These are phyloP conservation scores for Pectinophora gossypiella DNA, from an alignment of 1,140 invertebrate species.

Conservation along the genomic window DNA sequence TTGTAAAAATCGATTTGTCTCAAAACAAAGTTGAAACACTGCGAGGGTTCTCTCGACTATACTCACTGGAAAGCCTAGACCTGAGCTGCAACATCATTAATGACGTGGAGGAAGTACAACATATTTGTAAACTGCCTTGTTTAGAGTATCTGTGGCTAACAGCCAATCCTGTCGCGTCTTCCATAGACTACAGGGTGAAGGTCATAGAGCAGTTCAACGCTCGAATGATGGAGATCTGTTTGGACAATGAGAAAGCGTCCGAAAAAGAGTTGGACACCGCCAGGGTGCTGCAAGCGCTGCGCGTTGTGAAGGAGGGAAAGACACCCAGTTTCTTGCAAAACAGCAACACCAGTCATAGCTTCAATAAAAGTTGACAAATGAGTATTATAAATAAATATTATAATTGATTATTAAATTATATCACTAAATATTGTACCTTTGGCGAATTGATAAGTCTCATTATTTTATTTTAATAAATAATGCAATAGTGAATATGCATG, in stretches of 20 bases:
- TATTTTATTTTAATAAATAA: too few species aligned
- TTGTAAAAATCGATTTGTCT: constrained; percentile 90
- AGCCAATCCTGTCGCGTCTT: constrained; percentile 91
- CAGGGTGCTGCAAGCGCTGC: constrained; percentile 89
- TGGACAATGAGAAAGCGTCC: constrained; percentile 91
- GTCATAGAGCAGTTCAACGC: constrained; percentile 89
- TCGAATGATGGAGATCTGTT: constrained; percentile 83
- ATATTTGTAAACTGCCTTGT: constrained; percentile 88
- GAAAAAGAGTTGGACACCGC: constrained; percentile 94
- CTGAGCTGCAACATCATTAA: constrained; percentile 90
- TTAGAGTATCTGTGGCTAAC: constrained; percentile 90
- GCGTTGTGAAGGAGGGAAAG: constrained; percentile 75
- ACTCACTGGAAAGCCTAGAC: constrained; percentile 90
- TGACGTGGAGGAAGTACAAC: constrained; percentile 87
- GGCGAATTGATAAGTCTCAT: too few species aligned
- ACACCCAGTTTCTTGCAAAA: constrained; percentile 63
- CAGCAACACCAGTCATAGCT: constrained; percentile 56
- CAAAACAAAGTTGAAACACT: constrained; percentile 89
- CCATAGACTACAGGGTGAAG: constrained; percentile 93
- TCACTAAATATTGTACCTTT: too few species aligned
- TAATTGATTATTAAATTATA: too few species aligned
- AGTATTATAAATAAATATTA: too few species aligned
- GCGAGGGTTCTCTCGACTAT: constrained; percentile 87
- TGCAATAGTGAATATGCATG: too few species aligned
- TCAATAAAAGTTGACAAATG: constrained; percentile 53